These are phyloP conservation scores for Lutjanus campechanus DNA, from an alignment of 2,797 vertebrate species.

Conservation along the genomic window DNA sequence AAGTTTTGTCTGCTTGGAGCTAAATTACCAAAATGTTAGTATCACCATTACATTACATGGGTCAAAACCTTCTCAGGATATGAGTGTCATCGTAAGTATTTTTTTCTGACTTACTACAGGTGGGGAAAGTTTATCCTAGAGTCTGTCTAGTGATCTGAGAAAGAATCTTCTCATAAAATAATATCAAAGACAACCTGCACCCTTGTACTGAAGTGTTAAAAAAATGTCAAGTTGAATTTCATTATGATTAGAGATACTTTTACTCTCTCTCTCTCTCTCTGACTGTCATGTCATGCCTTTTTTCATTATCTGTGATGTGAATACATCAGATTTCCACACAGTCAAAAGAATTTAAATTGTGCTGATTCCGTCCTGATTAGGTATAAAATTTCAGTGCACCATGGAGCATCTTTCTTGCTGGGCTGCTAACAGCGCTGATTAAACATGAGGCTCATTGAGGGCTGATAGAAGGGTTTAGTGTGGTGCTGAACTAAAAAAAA, in stretches of 20 bases:
- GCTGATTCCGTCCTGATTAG: too few species aligned
- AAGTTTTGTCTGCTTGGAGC: neutral
- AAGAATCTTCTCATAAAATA: neutral
- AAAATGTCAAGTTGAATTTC: neutral
- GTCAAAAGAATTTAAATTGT: too few species aligned
- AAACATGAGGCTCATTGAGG: too few species aligned
- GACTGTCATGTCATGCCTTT: too few species aligned
- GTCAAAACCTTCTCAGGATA: neutral
- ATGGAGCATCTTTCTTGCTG: too few species aligned
- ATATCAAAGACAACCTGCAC: neutral
- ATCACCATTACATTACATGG: neutral
- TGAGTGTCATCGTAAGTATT: neutral
- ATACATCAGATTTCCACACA: too few species aligned
- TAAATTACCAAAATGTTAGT: neutral
- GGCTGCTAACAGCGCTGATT: too few species aligned
- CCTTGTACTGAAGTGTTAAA: neutral
- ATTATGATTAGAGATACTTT: neutral
- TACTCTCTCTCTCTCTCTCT: too few species aligned
- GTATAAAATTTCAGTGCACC: too few species aligned
- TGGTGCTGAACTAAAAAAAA: too few species aligned
- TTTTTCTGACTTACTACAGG: neutral
- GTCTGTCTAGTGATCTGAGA: neutral
- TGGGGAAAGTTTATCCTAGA: neutral
- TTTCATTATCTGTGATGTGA: too few species aligned
- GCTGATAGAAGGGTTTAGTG: too few species aligned